phyloP scores from a whole-genome alignment of 2,113 vertebrate genomes.

The Notarius lentiginosus region DNA sequence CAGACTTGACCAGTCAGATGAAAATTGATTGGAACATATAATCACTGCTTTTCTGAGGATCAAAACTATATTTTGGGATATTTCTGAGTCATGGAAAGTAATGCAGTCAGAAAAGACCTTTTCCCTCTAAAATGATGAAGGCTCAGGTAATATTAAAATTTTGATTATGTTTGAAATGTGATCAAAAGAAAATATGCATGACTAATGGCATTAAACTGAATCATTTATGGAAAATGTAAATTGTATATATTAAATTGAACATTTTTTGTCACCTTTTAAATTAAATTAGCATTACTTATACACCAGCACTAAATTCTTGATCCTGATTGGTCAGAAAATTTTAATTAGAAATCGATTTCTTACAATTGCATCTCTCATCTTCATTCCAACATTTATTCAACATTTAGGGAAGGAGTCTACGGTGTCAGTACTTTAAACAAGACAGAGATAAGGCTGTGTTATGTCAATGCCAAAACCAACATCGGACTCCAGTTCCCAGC shows the following conservation, averaged over 20 bases:
- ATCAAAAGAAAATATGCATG: not conserved
- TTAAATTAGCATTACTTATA: not conserved
- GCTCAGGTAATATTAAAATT: not conserved
- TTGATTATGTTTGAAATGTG: not conserved
- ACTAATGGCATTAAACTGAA: not conserved
- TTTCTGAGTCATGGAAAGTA: not conserved
- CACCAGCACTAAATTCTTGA: not conserved
- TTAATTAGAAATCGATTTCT: not conserved
- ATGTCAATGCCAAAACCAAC: not conserved
- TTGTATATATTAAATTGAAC: not conserved
- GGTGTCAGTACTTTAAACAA: not conserved
- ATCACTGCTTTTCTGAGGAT: not conserved
- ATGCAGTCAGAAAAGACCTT: not conserved
- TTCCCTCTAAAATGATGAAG: not conserved
- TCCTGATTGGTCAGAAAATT: not conserved
- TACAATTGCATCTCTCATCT: not conserved
- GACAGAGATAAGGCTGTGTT: not conserved
- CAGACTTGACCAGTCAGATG: slow-evolving; percentile 31
- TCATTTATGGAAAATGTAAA: not conserved
- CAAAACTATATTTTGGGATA: not conserved
- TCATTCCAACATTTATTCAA: not conserved
- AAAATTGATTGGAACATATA: slow-evolving; percentile 39
- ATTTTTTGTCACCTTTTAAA: not conserved
- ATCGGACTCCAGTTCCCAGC: not conserved
- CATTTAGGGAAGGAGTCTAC: not conserved